Evolutionary conservation across 2,797 vertebrate genomes (phyloP).

Genomic region (Podargus strigoides): DNA sequence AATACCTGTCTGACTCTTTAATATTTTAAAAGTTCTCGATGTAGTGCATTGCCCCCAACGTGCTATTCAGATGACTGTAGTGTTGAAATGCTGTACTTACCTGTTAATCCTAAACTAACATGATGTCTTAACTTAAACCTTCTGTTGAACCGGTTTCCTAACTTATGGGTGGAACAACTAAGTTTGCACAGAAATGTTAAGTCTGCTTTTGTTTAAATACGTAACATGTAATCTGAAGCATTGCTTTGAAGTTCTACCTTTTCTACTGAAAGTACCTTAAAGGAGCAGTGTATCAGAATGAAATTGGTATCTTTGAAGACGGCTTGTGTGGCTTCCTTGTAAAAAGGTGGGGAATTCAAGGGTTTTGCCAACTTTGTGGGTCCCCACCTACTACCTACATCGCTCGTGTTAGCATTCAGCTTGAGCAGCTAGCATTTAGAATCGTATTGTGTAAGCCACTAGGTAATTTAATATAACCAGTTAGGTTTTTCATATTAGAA

Average conservation of each 20-base stretch:
- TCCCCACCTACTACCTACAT: not conserved
- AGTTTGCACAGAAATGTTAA: constrained; percentile 25
- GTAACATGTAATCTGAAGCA: not conserved
- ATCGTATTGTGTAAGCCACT: not conserved
- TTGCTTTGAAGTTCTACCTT: not conserved
- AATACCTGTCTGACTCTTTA: not conserved
- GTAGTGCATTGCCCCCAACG: not conserved
- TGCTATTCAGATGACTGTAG: not conserved
- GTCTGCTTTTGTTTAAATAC: not conserved
- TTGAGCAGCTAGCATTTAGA: not conserved
- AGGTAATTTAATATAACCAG: not conserved
- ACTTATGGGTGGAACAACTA: not conserved
- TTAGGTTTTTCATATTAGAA: not conserved
- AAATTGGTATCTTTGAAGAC: not conserved
- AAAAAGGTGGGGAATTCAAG: not conserved
- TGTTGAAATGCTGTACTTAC: not conserved
- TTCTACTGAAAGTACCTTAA: not conserved
- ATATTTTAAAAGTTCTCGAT: not conserved
- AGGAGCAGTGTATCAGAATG: not conserved
- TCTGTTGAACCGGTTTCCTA: not conserved
- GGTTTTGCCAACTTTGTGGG: not conserved
- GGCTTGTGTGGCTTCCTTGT: not conserved
- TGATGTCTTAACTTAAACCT: not conserved
- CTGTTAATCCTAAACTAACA: not conserved
- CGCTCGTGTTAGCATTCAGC: not conserved